Percentiles rank a stretch among this genome's conserved stretches.
Conservation (phyloP, 37 sponge, comb jelly and placozoan genomes). For the Lycopodina hypogea region DNA sequence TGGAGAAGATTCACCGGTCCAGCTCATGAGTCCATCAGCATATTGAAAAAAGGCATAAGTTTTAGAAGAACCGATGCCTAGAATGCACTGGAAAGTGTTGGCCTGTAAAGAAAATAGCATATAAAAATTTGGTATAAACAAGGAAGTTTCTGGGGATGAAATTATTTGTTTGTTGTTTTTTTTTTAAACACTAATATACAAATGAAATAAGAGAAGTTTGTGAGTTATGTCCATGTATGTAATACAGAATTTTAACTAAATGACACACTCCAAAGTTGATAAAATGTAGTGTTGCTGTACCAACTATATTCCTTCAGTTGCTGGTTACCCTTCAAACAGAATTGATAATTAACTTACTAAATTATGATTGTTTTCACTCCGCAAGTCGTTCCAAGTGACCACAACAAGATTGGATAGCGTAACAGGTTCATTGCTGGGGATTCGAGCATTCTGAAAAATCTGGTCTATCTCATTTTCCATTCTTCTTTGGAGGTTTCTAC, state of each 20-base stretch:
- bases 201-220: no score
- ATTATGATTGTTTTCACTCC: not conserved
- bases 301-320: no score
- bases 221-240: no score
- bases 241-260: no score
- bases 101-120: slow-evolving; percentile 1
- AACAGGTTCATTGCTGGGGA: not conserved
- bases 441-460: not conserved
- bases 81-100: slow-evolving; percentile 37
- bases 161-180: no score
- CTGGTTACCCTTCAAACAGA: not conserved
- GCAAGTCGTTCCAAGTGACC: slow-evolving; percentile 15
- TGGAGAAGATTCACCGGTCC: not conserved
- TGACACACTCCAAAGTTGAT: no score
- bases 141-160: no score
- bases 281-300: no score
- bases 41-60: slow-evolving; percentile 25
- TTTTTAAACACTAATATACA: not conserved
- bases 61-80: not conserved
- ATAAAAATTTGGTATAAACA: not conserved
- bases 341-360: not conserved
- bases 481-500: not conserved
- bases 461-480: not conserved
- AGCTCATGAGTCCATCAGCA: not conserved
- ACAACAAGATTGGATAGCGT: not conserved